Conservation (phyloP, 2,797 vertebrate genomes). For the Otolemur crassicaudatus region DNA sequence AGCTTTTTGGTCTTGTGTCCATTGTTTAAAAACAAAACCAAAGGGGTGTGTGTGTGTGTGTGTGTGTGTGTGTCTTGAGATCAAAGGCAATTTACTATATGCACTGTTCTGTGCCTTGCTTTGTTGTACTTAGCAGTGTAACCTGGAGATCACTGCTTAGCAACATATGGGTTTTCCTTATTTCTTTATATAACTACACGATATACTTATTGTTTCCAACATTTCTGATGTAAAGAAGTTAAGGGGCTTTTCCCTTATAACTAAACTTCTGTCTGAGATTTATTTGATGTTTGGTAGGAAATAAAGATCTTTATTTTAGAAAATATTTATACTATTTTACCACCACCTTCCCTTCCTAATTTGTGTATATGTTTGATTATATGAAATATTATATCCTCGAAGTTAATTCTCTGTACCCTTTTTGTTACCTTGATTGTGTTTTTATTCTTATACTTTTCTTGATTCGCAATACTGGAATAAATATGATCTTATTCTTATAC, state of each 20-base stretch:
- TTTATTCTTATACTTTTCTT: neutral
- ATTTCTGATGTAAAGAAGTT: neutral
- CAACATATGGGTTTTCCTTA: neutral
- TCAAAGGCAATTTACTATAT: neutral
- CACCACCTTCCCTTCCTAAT: neutral
- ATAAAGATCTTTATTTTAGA: neutral
- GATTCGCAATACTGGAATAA: too few species aligned
- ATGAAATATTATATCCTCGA: neutral
- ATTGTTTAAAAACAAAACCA: neutral
- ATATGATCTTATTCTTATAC: neutral
- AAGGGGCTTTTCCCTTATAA: neutral
- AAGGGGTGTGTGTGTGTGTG: neutral
- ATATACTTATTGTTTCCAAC: neutral
- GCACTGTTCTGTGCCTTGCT: neutral
- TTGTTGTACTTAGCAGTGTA: neutral
- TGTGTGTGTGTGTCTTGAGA: neutral
- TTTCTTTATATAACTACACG: neutral
- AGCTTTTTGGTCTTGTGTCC: neutral
- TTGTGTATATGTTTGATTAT: neutral
- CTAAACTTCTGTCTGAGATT: neutral
- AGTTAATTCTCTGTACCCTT: neutral
- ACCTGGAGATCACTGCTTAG: neutral
- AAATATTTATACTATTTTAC: neutral
- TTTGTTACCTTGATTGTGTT: neutral
- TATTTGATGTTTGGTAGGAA: neutral